phyloP scores from a whole-genome alignment of 1,140 invertebrate genomes.

The Trigoniulus corallinus region DNA sequence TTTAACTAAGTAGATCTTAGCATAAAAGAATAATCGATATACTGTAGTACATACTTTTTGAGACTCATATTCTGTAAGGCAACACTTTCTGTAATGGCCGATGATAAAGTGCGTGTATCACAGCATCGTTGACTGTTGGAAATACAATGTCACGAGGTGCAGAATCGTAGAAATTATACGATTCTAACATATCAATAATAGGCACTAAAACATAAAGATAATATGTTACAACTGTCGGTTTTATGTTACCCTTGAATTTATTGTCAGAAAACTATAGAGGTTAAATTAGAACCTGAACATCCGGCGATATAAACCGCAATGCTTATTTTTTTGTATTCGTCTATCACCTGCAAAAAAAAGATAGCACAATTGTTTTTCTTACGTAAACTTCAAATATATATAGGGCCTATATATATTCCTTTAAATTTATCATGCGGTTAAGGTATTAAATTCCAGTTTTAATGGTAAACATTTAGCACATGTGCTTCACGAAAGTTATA shows the following conservation, averaged over 20 bases:
- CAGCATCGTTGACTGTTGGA: background rate
- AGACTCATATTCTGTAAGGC: too few relatives aligned
- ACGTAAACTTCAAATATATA: too few relatives aligned
- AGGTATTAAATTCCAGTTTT: too few relatives aligned
- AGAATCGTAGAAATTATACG: background rate
- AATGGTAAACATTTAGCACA: too few relatives aligned
- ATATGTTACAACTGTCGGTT: background rate
- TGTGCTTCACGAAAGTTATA: too few relatives aligned
- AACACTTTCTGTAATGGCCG: too few relatives aligned
- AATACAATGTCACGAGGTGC: background rate
- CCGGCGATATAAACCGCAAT: background rate
- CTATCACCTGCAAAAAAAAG: background rate
- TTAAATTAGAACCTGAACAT: background rate
- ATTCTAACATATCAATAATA: background rate
- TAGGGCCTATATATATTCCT: too few relatives aligned
- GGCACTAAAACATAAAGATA: background rate
- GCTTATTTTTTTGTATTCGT: background rate
- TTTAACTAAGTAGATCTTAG: too few relatives aligned
- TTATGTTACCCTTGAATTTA: background rate
- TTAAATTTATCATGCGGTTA: too few relatives aligned
- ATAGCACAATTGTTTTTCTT: too few relatives aligned
- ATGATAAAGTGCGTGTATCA: background rate
- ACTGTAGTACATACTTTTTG: too few relatives aligned
- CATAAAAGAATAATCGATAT: too few relatives aligned
- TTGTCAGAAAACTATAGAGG: background rate